Percentiles rank a stretch among this genome's conserved stretches.
Conservation (phyloP, 2,888 invertebrate species). For the Hoplodrina blanda region DNA sequence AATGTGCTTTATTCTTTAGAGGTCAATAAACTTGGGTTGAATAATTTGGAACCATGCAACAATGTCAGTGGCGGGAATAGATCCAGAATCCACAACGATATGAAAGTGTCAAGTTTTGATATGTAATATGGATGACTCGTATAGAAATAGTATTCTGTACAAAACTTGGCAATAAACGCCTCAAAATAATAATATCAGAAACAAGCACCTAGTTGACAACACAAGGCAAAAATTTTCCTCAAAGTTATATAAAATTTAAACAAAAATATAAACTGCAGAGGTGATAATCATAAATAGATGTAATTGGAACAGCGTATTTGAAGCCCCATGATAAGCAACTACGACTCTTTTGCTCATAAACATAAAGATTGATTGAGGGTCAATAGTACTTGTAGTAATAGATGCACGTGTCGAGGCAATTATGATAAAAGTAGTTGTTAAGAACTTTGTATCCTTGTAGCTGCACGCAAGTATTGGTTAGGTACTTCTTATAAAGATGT, state of each 20-base stretch:
- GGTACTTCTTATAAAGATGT: background rate
- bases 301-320: conserved; percentile 24
- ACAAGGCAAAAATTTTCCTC: background rate
- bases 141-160: background rate
- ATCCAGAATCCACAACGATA: background rate
- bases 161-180: background rate
- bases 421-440: conserved; percentile 47
- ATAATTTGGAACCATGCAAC: background rate
- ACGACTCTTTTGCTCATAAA: conserved; percentile 6
- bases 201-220: background rate
- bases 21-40: conserved; percentile 11
- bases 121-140: background rate
- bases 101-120: background rate
- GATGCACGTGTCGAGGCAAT: conserved; percentile 56
- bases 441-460: conserved; percentile 40
- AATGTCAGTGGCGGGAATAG: background rate
- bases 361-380: conserved; percentile 24
- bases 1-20: background rate
- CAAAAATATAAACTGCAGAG: conserved; percentile 23
- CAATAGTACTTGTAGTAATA: conserved; percentile 27
- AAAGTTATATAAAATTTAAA: conserved; percentile 7
- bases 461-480: conserved; percentile 33
- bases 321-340: conserved; percentile 23
- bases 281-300: conserved; percentile 29
- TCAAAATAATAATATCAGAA: background rate